Percentiles rank a stretch among this genome's conserved stretches.
Conservation (phyloP, 1,140 invertebrate species). For the Pachyrhynchus sulphureomaculatus region DNA sequence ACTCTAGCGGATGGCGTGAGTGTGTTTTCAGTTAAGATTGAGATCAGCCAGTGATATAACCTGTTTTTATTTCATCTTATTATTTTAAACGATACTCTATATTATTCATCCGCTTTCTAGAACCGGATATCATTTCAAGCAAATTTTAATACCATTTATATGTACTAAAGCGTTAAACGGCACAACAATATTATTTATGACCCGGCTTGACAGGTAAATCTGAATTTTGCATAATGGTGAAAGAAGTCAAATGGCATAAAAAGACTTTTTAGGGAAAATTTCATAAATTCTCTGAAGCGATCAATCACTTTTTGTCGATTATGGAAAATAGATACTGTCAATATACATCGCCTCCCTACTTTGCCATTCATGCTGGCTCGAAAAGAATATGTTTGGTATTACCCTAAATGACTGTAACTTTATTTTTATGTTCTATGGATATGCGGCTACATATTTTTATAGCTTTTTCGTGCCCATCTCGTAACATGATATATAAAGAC, state of each 20-base stretch:
- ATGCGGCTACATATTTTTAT: slow-evolving; percentile 31
- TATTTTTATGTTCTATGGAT: slow-evolving; percentile 24
- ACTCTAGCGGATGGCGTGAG: not conserved
- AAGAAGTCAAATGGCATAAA: not conserved
- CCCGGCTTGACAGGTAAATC: no score
- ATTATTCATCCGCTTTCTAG: no score
- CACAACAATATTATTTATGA: no score
- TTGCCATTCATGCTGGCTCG: slow-evolving; percentile 17
- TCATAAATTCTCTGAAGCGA: not conserved
- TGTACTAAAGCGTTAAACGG: no score
- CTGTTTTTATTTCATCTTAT: no score
- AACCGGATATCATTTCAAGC: no score
- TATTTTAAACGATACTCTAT: no score
- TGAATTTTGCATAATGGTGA: not conserved
- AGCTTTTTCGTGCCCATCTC: slow-evolving; percentile 17
- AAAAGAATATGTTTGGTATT: slow-evolving; percentile 29
- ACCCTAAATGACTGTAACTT: slow-evolving; percentile 28
- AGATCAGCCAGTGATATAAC: not conserved
- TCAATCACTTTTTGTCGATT: slow-evolving; percentile 10
- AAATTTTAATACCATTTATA: no score
- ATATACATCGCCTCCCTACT: slow-evolving; percentile 15
- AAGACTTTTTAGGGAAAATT: slow-evolving; percentile 1
- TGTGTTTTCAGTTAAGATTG: not conserved
- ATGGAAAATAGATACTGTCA: slow-evolving; percentile 25
- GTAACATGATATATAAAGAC: slow-evolving; percentile 3